Evolutionary conservation across 2,113 vertebrate genomes (phyloP), one percentile per base, ranked within the genome.

Genomic region (Scomber japonicus): DNA sequence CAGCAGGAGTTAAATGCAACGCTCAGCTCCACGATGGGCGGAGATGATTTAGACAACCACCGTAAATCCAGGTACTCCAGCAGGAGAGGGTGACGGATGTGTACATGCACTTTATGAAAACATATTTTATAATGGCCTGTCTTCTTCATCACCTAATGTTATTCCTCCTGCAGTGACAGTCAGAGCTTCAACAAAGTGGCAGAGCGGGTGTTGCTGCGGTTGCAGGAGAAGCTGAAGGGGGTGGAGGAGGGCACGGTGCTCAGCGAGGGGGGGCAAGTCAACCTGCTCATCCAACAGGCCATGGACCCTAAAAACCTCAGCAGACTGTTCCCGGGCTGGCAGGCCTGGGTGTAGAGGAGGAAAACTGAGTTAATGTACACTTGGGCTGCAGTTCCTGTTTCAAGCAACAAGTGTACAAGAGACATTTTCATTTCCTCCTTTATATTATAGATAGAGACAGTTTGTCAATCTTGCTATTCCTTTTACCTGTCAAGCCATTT

Each of bases 121-220:
- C 9, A 7, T 40, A 9, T 40, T 40, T 40, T 40, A 40, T 9
- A 40, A 40, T 40, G 35, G 7, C 35, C 6, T 40, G 35, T 40
- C 35, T 19, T 62, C n/a, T 46, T 46, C 35, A 5, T 60, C 11
- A 4, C 0, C 77, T 54, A 63, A 55, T 8, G 40, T 49, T 31
- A 69, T 24, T 60, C 40, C 56, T 35, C 70, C 61, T 90, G 90
- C 94, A 95, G 96, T 4, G 95, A 95, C 64, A 95, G 95, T 60
- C 97, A 99, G 95, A 97, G 93, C 89, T 96, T 97, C 85, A 99
- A 99, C 93, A 99, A 99, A 92, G 97, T 99, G 90, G 98, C 98
- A 0, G 97, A 99, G 88, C 96, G 98, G 2, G 98, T 99, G 73
- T 92, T 99, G 89, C 96, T 99, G 93, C 94, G 98, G 76, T 95